A percentile compares a stretch with the other conserved stretches of the same genome.
Conservation (phyloP, 1,140 invertebrate genomes). For the Spodoptera frugiperda region DNA sequence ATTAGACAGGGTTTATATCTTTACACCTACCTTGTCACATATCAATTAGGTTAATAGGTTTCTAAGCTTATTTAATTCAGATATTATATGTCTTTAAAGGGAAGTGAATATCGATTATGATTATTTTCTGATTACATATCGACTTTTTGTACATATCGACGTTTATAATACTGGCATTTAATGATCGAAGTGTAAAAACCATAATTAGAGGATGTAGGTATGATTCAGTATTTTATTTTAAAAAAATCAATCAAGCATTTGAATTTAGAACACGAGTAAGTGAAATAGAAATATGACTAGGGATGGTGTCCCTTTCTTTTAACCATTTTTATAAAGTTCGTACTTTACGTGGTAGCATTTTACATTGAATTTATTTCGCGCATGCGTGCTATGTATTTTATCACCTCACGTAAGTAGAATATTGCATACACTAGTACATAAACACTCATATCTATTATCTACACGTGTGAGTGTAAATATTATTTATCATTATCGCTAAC, state of each 20-base stretch:
- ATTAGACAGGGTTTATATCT: not conserved
- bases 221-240: too few species aligned
- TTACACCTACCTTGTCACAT: not conserved
- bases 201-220: too few species aligned
- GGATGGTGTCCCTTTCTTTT: too few species aligned
- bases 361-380: constrained; percentile 2
- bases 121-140: not conserved
- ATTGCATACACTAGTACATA: not conserved
- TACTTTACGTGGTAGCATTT: not conserved
- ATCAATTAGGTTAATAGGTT: constrained; percentile 12
- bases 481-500: constrained; percentile 41
- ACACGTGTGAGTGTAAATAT: constrained; percentile 43
- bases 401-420: constrained; percentile 19
- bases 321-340: not conserved
- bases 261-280: too few species aligned
- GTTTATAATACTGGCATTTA: too few species aligned
- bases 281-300: too few species aligned
- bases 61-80: not conserved
- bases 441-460: constrained; percentile 27
- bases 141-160: too few species aligned
- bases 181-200: too few species aligned
- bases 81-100: not conserved
- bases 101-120: not conserved
- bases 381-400: constrained; percentile 21
- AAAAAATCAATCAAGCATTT: too few species aligned